These are phyloP conservation scores for Petrocephalus zakoni DNA, from an alignment of 2,113 vertebrate genomes.

Conservation along the genomic window DNA sequence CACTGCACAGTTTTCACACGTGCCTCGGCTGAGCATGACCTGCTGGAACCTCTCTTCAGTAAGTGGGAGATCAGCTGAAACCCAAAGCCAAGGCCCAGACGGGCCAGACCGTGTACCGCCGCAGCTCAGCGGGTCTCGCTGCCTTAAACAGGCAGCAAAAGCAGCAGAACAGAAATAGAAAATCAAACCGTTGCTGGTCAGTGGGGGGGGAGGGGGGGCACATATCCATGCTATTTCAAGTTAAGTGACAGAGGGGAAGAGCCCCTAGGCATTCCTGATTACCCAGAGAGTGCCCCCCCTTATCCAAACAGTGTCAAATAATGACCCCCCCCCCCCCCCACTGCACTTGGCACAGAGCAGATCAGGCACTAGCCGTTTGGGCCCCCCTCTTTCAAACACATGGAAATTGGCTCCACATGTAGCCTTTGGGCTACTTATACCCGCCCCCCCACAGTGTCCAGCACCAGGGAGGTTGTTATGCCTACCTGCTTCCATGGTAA, in stretches of 20 bases:
- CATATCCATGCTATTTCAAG: not conserved
- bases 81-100: not conserved
- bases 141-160: not conserved
- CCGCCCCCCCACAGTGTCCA: not conserved
- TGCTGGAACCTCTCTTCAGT: no score
- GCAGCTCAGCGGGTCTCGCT: not conserved
- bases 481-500: not conserved
- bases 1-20: not conserved
- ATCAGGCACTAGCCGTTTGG: no score
- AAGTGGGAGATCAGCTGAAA: not conserved
- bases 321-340: not conserved
- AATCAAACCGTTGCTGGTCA: not conserved
- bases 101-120: not conserved
- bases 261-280: not conserved
- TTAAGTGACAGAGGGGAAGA: not conserved
- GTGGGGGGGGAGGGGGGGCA: not conserved
- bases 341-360: not conserved
- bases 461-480: not conserved
- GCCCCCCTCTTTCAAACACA: not conserved
- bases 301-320: not conserved
- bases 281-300: not conserved
- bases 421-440: not conserved
- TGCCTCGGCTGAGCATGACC: not conserved
- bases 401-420: not conserved
- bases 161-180: not conserved